phyloP scores from a whole-genome alignment of 2,888 invertebrate genomes.

The Nomada hirtipes region DNA sequence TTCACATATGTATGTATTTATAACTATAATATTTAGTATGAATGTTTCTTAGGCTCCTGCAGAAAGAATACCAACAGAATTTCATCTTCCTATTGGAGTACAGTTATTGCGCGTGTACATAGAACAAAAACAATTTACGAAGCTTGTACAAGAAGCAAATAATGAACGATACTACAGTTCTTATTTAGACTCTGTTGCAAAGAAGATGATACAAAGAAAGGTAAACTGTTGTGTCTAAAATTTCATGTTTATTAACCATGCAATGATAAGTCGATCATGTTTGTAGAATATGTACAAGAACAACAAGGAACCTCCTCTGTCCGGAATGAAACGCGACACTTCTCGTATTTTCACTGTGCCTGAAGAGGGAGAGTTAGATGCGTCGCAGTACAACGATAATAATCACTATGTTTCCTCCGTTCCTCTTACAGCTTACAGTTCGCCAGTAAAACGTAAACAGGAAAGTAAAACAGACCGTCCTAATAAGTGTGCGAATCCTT shows the following conservation, averaged over 20 bases:
- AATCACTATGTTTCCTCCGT: conserved; percentile 63
- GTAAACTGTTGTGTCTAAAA: conserved; percentile 49
- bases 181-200: conserved; percentile 68
- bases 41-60: conserved; percentile 87
- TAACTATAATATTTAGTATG: background rate
- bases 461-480: conserved; percentile 72
- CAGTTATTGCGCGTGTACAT: conserved; percentile 92
- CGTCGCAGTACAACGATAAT: conserved; percentile 62
- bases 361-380: conserved; percentile 88
- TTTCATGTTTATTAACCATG: background rate
- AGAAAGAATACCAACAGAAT: conserved; percentile 88
- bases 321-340: conserved; percentile 91
- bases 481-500: conserved; percentile 61
- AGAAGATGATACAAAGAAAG: conserved; percentile 73
- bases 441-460: conserved; percentile 75
- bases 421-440: conserved; percentile 69
- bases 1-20: conserved; percentile 2
- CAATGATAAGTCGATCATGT: conserved; percentile 11
- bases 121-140: conserved; percentile 86
- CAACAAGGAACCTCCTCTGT: conserved; percentile 85
- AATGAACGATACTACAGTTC: conserved; percentile 75
- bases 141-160: conserved; percentile 75
- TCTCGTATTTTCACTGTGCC: conserved; percentile 93
- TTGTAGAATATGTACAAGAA: conserved; percentile 84
- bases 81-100: conserved; percentile 92